Evolutionary conservation across 92 coral and sea anemone genomes (phyloP).

Genomic region (Montipora capitata): DNA sequence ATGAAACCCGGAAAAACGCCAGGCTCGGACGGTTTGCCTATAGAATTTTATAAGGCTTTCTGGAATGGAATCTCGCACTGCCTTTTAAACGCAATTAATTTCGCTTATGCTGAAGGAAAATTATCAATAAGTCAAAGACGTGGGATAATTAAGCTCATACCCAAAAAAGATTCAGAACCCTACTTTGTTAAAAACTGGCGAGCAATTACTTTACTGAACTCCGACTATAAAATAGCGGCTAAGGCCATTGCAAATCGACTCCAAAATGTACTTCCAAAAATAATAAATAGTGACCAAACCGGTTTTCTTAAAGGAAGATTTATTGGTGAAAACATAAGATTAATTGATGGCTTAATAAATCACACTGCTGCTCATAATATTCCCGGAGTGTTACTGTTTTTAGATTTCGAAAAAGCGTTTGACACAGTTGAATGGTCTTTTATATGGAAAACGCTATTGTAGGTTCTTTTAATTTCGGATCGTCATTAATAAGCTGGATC

Average conservation of each 20-base stretch:
- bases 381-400: too few species aligned
- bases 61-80: conserved; percentile 19
- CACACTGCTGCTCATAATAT: too few species aligned
- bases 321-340: conserved; percentile 21
- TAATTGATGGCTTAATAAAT: background rate
- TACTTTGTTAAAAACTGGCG: background rate
- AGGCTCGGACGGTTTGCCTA: conserved; percentile 51
- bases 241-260: conserved; percentile 36
- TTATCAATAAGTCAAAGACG: conserved; percentile 56
- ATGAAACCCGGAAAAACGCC: conserved; percentile 38
- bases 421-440: background rate
- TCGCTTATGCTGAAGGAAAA: conserved; percentile 33
- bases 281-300: conserved; percentile 26
- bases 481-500: conserved; percentile 36
- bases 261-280: conserved; percentile 31
- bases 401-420: too few species aligned
- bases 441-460: conserved; percentile 23
- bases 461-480: conserved; percentile 28
- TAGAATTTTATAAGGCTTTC: conserved; percentile 14
- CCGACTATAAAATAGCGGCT: conserved; percentile 51
- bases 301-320: conserved; percentile 43
- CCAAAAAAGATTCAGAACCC: conserved; percentile 17
- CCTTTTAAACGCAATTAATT: conserved; percentile 17
- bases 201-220: background rate
- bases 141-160: conserved; percentile 39